phyloP scores from a whole-genome alignment of 1,140 invertebrate genomes.

The Monochamus saltuarius region DNA sequence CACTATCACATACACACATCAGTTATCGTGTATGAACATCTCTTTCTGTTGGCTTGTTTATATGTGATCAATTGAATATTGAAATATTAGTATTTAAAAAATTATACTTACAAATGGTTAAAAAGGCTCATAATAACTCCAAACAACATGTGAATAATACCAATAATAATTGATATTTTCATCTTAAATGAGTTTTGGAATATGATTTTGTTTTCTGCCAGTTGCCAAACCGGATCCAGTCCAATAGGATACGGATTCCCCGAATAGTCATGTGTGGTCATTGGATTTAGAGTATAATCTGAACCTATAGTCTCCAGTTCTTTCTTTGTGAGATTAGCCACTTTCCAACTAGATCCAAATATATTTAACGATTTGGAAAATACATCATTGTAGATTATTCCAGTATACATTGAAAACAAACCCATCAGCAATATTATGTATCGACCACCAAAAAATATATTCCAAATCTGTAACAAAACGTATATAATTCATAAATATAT shows the following conservation, averaged over 20 bases:
- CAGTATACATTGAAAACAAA: constrained; percentile 96
- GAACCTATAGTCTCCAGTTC: constrained; percentile 38
- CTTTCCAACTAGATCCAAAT: constrained; percentile 89
- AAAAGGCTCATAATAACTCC: constrained; percentile 78
- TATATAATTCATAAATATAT: constrained; percentile 10
- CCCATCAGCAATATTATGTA: constrained; percentile 99
- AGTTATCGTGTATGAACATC: no score
- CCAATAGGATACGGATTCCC: constrained; percentile 80
- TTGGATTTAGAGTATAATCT: constrained; percentile 67
- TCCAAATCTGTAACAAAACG: constrained; percentile 78
- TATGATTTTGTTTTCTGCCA: constrained; percentile 81
- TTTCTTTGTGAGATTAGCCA: constrained; percentile 45
- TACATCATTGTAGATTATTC: constrained; percentile 97
- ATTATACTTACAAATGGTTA: constrained; percentile 62
- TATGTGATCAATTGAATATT: no score
- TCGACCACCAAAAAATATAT: constrained; percentile 95
- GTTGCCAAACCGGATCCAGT: constrained; percentile 93
- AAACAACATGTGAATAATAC: constrained; percentile 90
- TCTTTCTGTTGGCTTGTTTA: no score
- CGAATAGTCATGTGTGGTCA: constrained; percentile 56
- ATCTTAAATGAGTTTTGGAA: constrained; percentile 94
- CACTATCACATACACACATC: no score
- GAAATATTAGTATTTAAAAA: not conserved
- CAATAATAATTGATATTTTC: constrained; percentile 93
- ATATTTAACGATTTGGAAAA: constrained; percentile 97